Conservation (phyloP, 2,113 vertebrate genomes). For the Glaucomys volans region DNA sequence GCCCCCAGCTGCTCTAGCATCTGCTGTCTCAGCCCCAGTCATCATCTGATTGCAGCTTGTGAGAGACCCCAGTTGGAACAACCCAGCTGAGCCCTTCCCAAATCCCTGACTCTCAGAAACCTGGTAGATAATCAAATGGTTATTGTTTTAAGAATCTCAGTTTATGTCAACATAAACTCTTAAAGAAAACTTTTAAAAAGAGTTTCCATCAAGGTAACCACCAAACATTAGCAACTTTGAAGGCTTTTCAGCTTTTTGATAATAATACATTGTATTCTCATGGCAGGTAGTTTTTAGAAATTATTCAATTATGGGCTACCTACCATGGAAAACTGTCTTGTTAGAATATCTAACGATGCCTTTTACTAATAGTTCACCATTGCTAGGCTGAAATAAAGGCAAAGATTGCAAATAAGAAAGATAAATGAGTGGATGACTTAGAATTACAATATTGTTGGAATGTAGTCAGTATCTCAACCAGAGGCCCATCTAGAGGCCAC, state of each 20-base stretch:
- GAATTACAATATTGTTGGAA: no score
- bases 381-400: background rate
- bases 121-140: background rate
- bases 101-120: background rate
- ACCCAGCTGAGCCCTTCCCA: background rate
- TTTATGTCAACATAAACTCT: conserved; percentile 54
- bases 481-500: background rate
- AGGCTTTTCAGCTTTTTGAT: background rate
- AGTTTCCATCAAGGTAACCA: conserved; percentile 66
- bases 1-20: background rate
- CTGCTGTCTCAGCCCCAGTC: background rate
- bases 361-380: background rate
- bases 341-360: background rate
- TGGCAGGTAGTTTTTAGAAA: background rate
- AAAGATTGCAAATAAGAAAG: background rate
- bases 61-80: background rate
- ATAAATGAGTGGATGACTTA: background rate
- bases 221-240: background rate
- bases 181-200: conserved; percentile 77
- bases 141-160: background rate
- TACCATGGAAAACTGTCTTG: background rate
- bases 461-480: background rate
- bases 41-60: background rate
- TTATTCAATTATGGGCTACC: background rate
- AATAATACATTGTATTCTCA: background rate